Evolutionary conservation across 2,113 vertebrate genomes (phyloP).

Genomic region (Pelusios castaneus): DNA sequence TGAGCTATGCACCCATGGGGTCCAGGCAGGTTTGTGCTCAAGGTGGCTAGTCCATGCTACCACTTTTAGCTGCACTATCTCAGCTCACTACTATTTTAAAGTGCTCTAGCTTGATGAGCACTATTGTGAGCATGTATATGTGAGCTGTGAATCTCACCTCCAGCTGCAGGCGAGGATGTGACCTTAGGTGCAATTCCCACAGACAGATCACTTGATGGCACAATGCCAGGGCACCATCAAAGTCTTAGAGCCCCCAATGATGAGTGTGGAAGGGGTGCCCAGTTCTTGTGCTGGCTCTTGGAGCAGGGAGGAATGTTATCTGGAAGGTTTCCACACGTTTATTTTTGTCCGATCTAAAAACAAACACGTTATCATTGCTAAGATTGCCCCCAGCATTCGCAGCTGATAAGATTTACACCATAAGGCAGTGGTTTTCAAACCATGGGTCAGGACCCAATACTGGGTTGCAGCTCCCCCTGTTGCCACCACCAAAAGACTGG

Average conservation of each 20-base stretch:
- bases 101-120: fast-evolving
- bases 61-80: background rate
- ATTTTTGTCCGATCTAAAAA: background rate
- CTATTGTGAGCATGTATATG: background rate
- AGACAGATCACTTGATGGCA: background rate
- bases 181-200: background rate
- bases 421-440: no score
- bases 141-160: background rate
- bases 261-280: background rate
- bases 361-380: background rate
- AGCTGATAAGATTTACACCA: fast-evolving
- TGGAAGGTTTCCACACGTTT: background rate
- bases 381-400: fast-evolving
- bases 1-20: background rate
- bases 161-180: background rate
- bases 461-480: no score
- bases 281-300: background rate
- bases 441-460: no score
- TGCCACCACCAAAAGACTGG: no score
- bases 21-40: background rate
- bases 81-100: background rate
- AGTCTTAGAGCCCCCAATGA: background rate
- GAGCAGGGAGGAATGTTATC: background rate
- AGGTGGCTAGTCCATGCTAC: background rate
- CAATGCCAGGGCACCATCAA: background rate